A percentile compares a stretch with the other conserved stretches of the same genome.
phyloP scores from a whole-genome alignment of 2,888 invertebrate species.

The Limnephilus auricula region DNA sequence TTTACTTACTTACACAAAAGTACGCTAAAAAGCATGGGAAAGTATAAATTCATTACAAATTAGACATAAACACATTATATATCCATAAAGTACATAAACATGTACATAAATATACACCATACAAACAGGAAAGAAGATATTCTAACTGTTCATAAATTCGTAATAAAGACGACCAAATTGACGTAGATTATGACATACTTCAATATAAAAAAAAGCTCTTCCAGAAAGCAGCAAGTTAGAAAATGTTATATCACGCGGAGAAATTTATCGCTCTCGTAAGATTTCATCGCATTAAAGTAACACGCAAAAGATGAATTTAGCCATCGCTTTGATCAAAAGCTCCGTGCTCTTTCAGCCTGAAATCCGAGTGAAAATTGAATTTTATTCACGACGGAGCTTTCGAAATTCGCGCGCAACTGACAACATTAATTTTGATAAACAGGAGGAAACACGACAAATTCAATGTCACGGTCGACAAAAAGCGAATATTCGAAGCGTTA shows the following conservation, averaged over 20 bases:
- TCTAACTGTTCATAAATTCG: neutral
- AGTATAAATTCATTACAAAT: too few relatives aligned
- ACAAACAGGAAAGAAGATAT: neutral
- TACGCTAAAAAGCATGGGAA: too few relatives aligned
- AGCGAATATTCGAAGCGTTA: neutral
- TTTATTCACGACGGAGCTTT: neutral
- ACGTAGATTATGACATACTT: neutral
- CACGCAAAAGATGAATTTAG: neutral
- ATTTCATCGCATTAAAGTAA: neutral
- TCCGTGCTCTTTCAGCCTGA: neutral
- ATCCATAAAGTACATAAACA: too few relatives aligned
- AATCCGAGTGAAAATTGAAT: neutral
- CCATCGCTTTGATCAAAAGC: neutral
- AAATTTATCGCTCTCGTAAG: neutral
- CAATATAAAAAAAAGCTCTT: neutral
- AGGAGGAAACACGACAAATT: conserved; percentile 8
- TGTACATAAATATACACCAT: too few relatives aligned
- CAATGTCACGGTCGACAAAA: conserved; percentile 22
- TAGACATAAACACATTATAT: too few relatives aligned
- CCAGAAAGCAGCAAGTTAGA: neutral
- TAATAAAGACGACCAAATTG: neutral
- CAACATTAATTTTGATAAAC: conserved; percentile 11
- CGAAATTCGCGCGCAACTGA: neutral
- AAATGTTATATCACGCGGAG: neutral
- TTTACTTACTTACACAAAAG: too few relatives aligned